Evolutionary conservation across 2,113 vertebrate species (phyloP), one percentile per base, ranked within the genome.

Genomic region (Chlamydotis undulata): DNA sequence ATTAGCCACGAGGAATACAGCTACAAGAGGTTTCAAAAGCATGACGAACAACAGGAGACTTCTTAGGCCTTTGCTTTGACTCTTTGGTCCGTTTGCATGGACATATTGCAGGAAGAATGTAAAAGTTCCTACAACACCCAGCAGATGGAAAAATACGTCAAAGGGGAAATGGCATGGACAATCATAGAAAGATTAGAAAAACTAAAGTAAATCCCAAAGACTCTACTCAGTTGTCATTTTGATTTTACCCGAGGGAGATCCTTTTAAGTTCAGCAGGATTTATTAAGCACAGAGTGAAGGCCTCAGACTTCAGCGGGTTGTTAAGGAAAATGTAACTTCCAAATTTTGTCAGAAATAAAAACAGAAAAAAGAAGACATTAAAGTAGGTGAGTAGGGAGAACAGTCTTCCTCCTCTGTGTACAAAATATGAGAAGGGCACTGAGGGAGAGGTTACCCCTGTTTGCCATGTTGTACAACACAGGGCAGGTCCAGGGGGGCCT

Each of bases 331-430:
- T 24, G 7, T 43, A 92, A 65, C 35, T 23, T 47, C 76, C 83
- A 86, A 80, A 76, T 26, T 86, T 91, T 56, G 41, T 88, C 28
- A 81, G 68, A 74, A 94, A 89, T 65, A 39, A 84, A 89, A 93
- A 28, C 63, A 86, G 64, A 61, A 87, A 74, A 73, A 67, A 7
- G 45, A 83, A 81, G 37, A 31, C 19, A 75, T 59, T 78, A 67
- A 90, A 86, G 9, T 43, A 43, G 41, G 41, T 14, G 41, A 76
- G 8, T 39, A 59, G 31, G 41, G 39, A 87, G 19, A 82, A 83
- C 1, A 65, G 24, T 16, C 31, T 83, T 86, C 45, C 37, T 74
- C 10, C 26, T 88, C 49, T 74, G 14, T 31, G 16, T 55, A 23
- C 24, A 52, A 83, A 79, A n/a, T 24, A 39, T 4, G n/a, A 89